Evolutionary conservation across 2,797 vertebrate species (phyloP).

Genomic region (Sparus aurata): DNA sequence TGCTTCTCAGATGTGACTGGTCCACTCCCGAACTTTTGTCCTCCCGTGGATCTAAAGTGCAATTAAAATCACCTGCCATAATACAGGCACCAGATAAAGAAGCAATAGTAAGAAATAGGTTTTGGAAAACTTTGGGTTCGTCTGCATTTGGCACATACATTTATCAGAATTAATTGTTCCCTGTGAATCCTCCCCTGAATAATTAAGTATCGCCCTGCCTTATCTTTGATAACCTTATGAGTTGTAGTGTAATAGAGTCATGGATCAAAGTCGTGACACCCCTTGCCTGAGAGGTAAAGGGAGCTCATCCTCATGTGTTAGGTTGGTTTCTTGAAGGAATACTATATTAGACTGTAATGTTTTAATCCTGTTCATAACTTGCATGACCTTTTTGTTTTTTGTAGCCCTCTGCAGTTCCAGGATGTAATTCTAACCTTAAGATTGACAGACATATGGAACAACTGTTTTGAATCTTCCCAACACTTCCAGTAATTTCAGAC

Average conservation of each 20-base stretch:
- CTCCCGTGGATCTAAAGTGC: too few species aligned
- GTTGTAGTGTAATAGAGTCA: not conserved
- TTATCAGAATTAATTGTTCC: constrained; percentile 5
- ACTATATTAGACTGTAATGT: not conserved
- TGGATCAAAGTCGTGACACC: not conserved
- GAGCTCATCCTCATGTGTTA: not conserved
- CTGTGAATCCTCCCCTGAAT: not conserved
- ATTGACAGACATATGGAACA: constrained; percentile 1
- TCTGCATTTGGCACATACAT: not conserved
- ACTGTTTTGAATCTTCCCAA: not conserved
- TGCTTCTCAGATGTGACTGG: too few species aligned
- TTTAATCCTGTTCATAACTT: not conserved
- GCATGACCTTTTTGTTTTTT: not conserved
- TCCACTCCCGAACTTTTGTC: too few species aligned
- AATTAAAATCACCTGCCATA: too few species aligned
- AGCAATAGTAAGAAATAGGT: not conserved
- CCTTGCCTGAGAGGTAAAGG: not conserved
- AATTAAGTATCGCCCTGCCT: not conserved
- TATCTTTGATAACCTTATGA: not conserved
- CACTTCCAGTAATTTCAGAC: not conserved
- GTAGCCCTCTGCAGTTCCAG: not conserved
- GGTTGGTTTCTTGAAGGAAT: not conserved
- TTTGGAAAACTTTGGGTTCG: not conserved
- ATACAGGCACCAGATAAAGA: not conserved
- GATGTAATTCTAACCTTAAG: not conserved